Evolutionary conservation across 2,888 invertebrate species (phyloP), one percentile per base, ranked within the genome.

Genomic region (Morpho achilles): DNA sequence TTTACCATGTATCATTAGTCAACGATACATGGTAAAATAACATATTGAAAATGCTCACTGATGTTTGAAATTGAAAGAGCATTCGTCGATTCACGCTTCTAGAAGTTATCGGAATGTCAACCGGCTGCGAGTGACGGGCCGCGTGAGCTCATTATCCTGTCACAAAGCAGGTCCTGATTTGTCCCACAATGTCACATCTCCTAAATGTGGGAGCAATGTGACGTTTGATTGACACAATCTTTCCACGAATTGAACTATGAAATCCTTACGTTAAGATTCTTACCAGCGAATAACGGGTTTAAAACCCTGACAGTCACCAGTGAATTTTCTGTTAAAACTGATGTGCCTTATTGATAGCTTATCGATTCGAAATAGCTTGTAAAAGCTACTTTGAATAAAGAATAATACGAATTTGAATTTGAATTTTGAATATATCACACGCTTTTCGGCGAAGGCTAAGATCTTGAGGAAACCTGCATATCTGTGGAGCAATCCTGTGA

Each of bases 51-150:
- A 78, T 79, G 84, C 74, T 80, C 80, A 84, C 79, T 81, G 82
- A 82, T 77, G 82, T 85, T 77, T 86, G 82, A 87, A 87, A 88
- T 86, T 87, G 85, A 84, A 85, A 84, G 79, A 81, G 81, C 79
- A 80, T 82, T 82, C 82, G 78, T 85, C 45, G 79, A 81, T 82
- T 83, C 82, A 77, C 45, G 79, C 68, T 71, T 71, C 79, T 84
- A 86, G 84, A 87, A 87, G 87, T 87, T 85, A 85, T 82, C 75
- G 82, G 81, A 76, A 79, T 78, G 78, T 73, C 72, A 71, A 63
- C 61, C 54, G 51, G 56, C 68, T 72, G 73, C 50, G 56, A 70
- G 67, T 78, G 81, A 77, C 80, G 76, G 73, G 73, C 78, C 76
- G 79, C 79, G 80, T 79, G 77, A 77, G 75, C 82, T 82, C 76